A percentile compares a stretch with the other conserved stretches of the same genome.
Conservation (phyloP, 2,797 vertebrate species). For the Semaprochilodus insignis region DNA sequence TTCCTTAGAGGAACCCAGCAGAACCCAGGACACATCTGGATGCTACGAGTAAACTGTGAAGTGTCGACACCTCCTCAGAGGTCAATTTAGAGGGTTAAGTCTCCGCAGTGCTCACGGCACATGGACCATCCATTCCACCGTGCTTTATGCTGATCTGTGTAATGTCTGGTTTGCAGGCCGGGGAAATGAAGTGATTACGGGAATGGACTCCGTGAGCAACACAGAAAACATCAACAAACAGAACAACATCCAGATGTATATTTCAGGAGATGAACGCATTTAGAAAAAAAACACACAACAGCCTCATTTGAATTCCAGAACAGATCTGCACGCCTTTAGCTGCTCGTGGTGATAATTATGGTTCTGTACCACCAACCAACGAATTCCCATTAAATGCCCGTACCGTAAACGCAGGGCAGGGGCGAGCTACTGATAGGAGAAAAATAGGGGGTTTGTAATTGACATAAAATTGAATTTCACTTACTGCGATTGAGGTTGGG, state of each 20-base stretch:
- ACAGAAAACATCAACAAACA: background rate
- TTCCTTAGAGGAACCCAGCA: too few relatives aligned
- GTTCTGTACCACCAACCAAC: background rate
- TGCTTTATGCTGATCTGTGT: background rate
- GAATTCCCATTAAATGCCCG: background rate
- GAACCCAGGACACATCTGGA: too few relatives aligned
- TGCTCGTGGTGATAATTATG: background rate
- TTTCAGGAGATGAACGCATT: background rate
- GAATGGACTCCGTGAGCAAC: background rate
- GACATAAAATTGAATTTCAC: slow-evolving; percentile 67
- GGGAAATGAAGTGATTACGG: background rate
- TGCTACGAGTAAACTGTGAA: background rate
- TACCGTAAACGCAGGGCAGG: background rate
- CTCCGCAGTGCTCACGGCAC: too few relatives aligned
- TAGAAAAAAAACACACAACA: background rate
- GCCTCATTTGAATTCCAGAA: slow-evolving; percentile 1
- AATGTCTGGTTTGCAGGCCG: background rate
- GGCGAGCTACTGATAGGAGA: background rate
- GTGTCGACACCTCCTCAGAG: background rate
- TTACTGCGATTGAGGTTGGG: slow-evolving; percentile 98
- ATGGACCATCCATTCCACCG: background rate
- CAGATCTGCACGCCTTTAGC: background rate
- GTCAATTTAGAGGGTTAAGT: background rate
- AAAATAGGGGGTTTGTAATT: background rate
- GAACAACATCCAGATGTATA: background rate